Evolutionary conservation across 37 sponge, comb jelly and placozoan species (phyloP).

Genomic region (Beroe ovata): DNA sequence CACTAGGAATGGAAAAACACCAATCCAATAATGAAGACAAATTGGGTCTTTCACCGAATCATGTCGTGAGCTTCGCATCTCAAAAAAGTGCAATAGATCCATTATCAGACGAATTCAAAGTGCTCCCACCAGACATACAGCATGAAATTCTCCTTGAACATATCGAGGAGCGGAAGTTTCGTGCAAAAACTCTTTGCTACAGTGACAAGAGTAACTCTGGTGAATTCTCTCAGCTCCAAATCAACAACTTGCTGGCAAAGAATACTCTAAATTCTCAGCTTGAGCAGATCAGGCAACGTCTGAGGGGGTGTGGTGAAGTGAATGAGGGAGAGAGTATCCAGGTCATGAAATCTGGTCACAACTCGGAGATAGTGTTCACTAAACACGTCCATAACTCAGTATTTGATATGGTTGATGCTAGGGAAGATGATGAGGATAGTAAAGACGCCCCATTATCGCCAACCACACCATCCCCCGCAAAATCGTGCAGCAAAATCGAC

Average conservation of each 20-base stretch:
- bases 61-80: background rate
- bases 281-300: background rate
- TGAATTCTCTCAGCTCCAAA: slow-evolving; percentile 25
- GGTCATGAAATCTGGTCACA: background rate
- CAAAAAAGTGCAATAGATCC: slow-evolving; percentile 71
- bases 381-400: slow-evolving; percentile 15
- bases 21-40: background rate
- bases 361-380: slow-evolving; percentile 46
- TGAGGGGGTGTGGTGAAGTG: background rate
- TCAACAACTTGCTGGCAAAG: slow-evolving; percentile 39
- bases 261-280: slow-evolving; percentile 7
- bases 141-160: slow-evolving; percentile 85
- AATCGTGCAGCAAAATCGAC: background rate
- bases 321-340: background rate
- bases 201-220: background rate
- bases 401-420: background rate
- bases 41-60: background rate
- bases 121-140: slow-evolving; percentile 87
- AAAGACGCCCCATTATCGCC: background rate
- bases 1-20: background rate
- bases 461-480: background rate
- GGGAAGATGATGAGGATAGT: background rate
- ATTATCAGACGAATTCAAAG: slow-evolving; percentile 70
- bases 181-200: background rate
- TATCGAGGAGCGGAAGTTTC: background rate